Percentiles rank a stretch among this genome's conserved stretches.
Evolutionary conservation across 2,797 vertebrate genomes (phyloP).

Genomic region (Rhabdophis nuchalis): DNA sequence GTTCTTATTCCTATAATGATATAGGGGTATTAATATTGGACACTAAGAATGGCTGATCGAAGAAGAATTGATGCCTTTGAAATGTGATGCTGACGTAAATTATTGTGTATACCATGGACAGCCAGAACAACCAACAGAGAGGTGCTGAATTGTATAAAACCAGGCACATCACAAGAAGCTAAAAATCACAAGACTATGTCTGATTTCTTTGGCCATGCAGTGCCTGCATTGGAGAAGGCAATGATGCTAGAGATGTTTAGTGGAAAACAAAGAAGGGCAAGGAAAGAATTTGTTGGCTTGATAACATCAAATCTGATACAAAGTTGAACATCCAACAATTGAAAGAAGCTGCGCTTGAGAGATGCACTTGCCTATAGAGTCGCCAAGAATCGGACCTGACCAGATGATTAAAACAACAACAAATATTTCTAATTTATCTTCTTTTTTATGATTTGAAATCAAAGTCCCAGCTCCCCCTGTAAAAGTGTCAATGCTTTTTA

Average conservation of each 20-base stretch:
- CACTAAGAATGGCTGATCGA: background rate
- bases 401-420: background rate
- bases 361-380: background rate
- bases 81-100: background rate
- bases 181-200: background rate
- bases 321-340: background rate
- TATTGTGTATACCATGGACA: background rate
- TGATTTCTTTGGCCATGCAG: background rate
- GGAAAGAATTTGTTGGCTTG: background rate
- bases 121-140: background rate
- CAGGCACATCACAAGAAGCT: background rate
- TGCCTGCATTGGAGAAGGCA: background rate
- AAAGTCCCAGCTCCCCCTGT: background rate
- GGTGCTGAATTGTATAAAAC: background rate
- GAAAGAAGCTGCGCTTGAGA: background rate
- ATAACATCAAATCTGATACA: background rate
- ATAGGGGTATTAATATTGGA: background rate
- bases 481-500: background rate
- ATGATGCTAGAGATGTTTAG: background rate
- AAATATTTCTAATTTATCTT: background rate
- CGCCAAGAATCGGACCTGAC: background rate
- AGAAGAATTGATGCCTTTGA: background rate
- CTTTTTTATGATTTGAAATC: background rate
- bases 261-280: background rate
- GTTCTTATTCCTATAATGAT: background rate